These are phyloP conservation scores for Agriopis leucophaearia DNA, from an alignment of 2,888 invertebrate species.

Conservation along the genomic window DNA sequence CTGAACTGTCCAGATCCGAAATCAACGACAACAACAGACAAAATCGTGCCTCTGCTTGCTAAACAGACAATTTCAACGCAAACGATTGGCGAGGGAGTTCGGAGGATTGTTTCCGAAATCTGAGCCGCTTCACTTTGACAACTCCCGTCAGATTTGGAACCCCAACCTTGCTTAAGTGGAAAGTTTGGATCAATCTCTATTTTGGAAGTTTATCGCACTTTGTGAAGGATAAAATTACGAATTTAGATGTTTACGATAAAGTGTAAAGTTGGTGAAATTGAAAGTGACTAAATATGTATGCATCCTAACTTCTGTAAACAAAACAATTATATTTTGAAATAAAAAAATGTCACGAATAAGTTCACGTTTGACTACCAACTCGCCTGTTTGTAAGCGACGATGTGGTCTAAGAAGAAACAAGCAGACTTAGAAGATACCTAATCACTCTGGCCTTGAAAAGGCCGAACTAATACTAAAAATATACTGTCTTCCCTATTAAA, in stretches of 20 bases:
- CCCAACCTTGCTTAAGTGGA: constrained; percentile 29
- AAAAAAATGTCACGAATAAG: no score
- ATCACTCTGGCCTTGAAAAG: no score
- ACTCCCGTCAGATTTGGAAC: constrained; percentile 36
- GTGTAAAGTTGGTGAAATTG: neutral
- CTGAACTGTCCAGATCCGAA: constrained; percentile 13
- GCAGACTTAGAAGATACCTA: no score
- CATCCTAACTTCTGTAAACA: neutral
- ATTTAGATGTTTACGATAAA: constrained; percentile 2
- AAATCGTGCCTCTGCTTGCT: constrained; percentile 48
- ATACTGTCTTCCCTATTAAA: no score
- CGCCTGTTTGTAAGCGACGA: no score
- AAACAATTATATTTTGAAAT: neutral
- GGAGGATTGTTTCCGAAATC: constrained; percentile 55
- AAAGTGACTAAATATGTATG: neutral
- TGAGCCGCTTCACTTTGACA: constrained; percentile 48
- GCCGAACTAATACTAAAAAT: no score
- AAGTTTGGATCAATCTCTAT: constrained; percentile 37
- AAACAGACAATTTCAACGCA: constrained; percentile 53
- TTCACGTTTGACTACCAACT: no score
- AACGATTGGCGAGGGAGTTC: constrained; percentile 51
- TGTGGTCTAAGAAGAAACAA: no score
- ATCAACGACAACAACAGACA: constrained; percentile 45
- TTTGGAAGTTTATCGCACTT: constrained; percentile 19
- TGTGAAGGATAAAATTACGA: constrained; percentile 1